A percentile compares a stretch with the other conserved stretches of the same genome.
These are phyloP conservation scores for Calameuta idolon DNA, from an alignment of 2,888 invertebrate genomes.

Conservation along the genomic window DNA sequence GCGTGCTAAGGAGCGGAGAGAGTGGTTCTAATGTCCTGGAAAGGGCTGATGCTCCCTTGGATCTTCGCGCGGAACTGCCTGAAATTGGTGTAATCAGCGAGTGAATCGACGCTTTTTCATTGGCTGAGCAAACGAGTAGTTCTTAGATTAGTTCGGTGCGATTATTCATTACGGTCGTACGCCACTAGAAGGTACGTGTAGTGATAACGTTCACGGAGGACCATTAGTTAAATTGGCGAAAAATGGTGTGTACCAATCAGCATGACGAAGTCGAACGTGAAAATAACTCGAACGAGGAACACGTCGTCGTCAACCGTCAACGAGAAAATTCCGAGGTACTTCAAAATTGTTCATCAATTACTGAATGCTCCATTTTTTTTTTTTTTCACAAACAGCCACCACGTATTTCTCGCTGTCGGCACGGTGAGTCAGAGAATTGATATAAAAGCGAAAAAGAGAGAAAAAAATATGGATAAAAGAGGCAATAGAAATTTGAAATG, in stretches of 20 bases:
- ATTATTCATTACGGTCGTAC: not conserved
- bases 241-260: not conserved
- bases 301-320: not conserved
- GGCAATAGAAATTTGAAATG: not conserved
- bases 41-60: not conserved
- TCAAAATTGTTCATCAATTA: not conserved
- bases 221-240: not conserved
- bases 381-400: not conserved
- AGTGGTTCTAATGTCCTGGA: not conserved
- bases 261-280: not conserved
- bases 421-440: not conserved
- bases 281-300: not conserved
- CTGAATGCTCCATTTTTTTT: not conserved
- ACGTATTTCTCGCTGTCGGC: not conserved
- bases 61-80: not conserved
- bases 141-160: not conserved
- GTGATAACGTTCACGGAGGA: not conserved
- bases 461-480: not conserved
- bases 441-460: not conserved
- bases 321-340: not conserved
- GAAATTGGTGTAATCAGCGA: not conserved
- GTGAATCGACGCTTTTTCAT: constrained; percentile 4
- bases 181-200: not conserved
- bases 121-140: not conserved
- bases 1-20: not conserved